phyloP scores from a whole-genome alignment of 2,113 vertebrate species.

The Centrocercus urophasianus region DNA sequence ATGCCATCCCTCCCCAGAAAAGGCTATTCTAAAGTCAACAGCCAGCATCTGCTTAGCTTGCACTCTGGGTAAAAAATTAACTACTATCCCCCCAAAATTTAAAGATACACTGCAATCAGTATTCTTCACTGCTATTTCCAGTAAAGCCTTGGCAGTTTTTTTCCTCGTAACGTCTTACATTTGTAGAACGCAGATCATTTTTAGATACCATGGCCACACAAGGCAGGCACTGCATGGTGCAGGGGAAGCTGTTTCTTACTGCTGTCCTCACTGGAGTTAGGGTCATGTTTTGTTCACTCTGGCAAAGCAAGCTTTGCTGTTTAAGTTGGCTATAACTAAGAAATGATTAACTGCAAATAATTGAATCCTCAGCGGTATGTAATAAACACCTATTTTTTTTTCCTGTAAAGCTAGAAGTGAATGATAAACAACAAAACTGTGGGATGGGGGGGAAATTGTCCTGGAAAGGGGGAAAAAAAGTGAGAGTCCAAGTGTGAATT shows the following conservation, averaged over 20 bases:
- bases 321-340: background rate
- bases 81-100: background rate
- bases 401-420: background rate
- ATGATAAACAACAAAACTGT: background rate
- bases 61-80: background rate
- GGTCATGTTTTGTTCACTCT: background rate
- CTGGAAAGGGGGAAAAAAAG: fast-evolving
- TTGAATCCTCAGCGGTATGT: background rate
- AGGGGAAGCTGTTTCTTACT: background rate
- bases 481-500: background rate
- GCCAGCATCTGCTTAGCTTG: background rate
- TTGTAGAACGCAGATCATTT: background rate
- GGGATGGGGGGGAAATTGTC: background rate
- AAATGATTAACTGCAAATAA: conserved; percentile 53
- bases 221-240: background rate
- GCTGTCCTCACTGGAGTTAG: background rate
- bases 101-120: background rate
- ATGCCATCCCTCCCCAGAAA: background rate
- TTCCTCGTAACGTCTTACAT: background rate
- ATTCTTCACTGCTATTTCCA: background rate
- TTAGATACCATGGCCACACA: background rate
- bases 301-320: background rate
- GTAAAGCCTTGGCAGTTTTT: background rate
- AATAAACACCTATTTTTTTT: background rate
- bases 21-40: background rate